Conservation (phyloP, 1,140 invertebrate species). For the Acromyrmex heyeri region DNA sequence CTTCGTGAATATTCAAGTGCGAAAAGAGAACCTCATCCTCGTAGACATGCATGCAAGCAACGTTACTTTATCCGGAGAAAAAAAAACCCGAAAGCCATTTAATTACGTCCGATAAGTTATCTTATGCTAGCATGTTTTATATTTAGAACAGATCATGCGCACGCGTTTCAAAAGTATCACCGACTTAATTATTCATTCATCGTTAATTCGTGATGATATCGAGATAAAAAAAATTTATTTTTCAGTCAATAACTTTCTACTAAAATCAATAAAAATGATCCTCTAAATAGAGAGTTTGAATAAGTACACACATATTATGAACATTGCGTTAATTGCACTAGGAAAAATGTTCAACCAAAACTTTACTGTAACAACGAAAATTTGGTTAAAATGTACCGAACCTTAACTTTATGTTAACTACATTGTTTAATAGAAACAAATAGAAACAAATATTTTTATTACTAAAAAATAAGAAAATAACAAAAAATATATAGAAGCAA, state of each 20-base stretch:
- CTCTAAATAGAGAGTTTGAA: background rate
- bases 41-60: conserved; percentile 22
- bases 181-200: background rate
- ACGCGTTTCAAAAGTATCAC: background rate
- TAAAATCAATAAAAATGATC: background rate
- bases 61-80: conserved; percentile 3
- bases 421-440: too few relatives aligned
- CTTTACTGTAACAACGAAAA: too few relatives aligned
- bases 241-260: background rate
- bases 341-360: too few relatives aligned
- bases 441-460: too few relatives aligned
- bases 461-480: too few relatives aligned
- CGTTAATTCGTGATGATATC: background rate
- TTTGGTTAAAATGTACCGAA: too few relatives aligned
- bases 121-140: background rate
- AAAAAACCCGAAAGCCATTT: conserved; percentile 7
- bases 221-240: background rate
- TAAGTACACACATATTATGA: background rate
- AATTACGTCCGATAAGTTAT: conserved; percentile 13
- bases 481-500: too few relatives aligned
- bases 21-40: conserved; percentile 1
- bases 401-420: too few relatives aligned
- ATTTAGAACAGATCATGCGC: background rate
- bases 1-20: conserved; percentile 39
- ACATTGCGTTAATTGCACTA: background rate